Conservation (phyloP, 1,140 invertebrate species). For the Wiebesia pumilae region DNA sequence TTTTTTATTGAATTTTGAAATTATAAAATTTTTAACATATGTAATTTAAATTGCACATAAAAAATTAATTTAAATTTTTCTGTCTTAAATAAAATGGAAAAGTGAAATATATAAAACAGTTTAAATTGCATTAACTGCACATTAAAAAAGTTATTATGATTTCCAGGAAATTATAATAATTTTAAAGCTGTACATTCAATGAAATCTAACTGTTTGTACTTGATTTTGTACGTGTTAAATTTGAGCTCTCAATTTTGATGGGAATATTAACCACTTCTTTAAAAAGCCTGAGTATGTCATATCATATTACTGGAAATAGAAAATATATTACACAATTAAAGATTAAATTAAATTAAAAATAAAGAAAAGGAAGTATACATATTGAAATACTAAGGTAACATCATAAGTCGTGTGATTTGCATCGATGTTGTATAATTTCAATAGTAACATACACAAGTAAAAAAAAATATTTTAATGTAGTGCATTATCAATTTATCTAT, state of each 20-base stretch:
- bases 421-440: conserved; percentile 1
- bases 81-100: conserved; percentile 13
- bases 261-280: conserved; percentile 29
- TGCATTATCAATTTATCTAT: too few species aligned
- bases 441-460: neutral
- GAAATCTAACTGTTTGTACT: conserved; percentile 23
- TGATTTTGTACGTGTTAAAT: conserved; percentile 30
- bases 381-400: conserved; percentile 17
- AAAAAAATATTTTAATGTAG: conserved; percentile 19
- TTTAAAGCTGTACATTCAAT: conserved; percentile 13
- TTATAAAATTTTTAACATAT: conserved; percentile 26
- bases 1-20: conserved; percentile 22
- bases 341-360: conserved; percentile 11
- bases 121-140: conserved; percentile 15
- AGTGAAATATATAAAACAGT: neutral
- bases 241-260: conserved; percentile 32
- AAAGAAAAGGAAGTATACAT: conserved; percentile 16
- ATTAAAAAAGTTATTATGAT: conserved; percentile 8
- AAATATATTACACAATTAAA: conserved; percentile 22
- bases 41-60: conserved; percentile 10
- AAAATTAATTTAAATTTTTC: neutral
- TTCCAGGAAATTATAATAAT: conserved; percentile 8
- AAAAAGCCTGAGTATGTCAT: conserved; percentile 31
- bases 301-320: conserved; percentile 36
- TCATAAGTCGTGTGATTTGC: neutral